Evolutionary conservation across 2,797 vertebrate species (phyloP).

Genomic region (Notamacropus eugenii): DNA sequence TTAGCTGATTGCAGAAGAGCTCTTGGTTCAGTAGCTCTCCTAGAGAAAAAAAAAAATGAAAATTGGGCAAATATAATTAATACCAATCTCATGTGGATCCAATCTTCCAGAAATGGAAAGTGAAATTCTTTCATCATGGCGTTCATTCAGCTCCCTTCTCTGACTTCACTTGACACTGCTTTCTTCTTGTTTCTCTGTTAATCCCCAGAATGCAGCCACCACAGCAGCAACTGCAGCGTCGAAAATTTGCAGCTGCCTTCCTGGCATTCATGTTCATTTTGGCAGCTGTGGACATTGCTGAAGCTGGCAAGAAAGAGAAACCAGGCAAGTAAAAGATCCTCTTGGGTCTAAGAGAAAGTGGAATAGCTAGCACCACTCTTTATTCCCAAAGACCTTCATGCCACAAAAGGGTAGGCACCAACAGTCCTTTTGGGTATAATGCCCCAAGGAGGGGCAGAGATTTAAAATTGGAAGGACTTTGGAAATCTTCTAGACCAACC

Average conservation of each 20-base stretch:
- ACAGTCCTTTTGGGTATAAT: neutral
- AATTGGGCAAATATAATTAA: neutral
- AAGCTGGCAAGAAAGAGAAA: slow-evolving; percentile 88
- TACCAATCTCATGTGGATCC: neutral
- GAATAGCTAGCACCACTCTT: neutral
- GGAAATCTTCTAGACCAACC: neutral
- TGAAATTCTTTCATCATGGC: neutral
- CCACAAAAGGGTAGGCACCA: neutral
- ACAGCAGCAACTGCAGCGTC: slow-evolving; percentile 80
- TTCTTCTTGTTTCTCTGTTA: slow-evolving; percentile 52
- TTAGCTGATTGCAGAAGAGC: neutral
- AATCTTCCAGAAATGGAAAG: neutral
- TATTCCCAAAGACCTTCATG: neutral
- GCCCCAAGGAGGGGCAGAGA: neutral
- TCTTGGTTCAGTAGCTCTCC: neutral
- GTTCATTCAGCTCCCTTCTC: neutral
- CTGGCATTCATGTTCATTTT: slow-evolving; percentile 85
- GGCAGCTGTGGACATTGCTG: slow-evolving; percentile 82
- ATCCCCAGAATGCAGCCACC: slow-evolving; percentile 84
- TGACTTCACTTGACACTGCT: slow-evolving; percentile 13
- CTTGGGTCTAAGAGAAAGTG: neutral
- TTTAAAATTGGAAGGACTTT: neutral
- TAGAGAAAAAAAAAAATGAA: slow-evolving; percentile 1
- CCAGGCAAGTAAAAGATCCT: slow-evolving; percentile 80
- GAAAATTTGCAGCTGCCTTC: slow-evolving; percentile 82